These are phyloP conservation scores for Pangasius sanitwongsei DNA, from an alignment of 2,797 vertebrate genomes.

Conservation along the genomic window DNA sequence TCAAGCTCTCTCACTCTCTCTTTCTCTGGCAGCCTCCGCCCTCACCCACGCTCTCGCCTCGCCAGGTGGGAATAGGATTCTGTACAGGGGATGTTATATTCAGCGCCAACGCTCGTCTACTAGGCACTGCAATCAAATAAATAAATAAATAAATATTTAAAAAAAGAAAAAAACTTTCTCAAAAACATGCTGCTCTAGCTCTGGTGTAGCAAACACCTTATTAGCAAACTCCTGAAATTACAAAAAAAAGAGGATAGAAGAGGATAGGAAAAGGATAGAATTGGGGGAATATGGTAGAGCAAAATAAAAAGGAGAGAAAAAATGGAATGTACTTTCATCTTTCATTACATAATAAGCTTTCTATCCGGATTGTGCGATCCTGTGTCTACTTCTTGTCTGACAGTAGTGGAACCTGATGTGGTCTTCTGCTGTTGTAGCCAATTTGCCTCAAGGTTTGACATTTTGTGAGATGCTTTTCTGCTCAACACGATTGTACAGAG, in stretches of 20 bases:
- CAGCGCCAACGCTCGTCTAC: slow-evolving; percentile 73
- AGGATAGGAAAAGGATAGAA: background rate
- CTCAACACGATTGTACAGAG: too few relatives aligned
- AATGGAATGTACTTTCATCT: background rate
- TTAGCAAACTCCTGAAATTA: slow-evolving; percentile 71
- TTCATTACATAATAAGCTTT: background rate
- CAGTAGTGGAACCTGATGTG: background rate
- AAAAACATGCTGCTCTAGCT: slow-evolving; percentile 55
- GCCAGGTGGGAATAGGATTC: slow-evolving; percentile 83
- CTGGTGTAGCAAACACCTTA: slow-evolving; percentile 66
- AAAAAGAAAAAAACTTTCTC: background rate
- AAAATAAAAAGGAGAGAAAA: slow-evolving; percentile 50
- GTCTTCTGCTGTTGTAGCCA: background rate
- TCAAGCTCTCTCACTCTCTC: slow-evolving; percentile 52
- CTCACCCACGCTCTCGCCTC: slow-evolving; percentile 59
- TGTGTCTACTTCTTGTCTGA: background rate
- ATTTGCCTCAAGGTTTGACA: too few relatives aligned
- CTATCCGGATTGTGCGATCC: slow-evolving; percentile 24
- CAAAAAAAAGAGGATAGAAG: background rate
- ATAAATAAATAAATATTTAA: background rate
- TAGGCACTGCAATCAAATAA: slow-evolving; percentile 73
- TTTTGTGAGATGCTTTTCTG: background rate
- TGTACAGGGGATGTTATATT: slow-evolving; percentile 79
- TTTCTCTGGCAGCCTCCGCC: slow-evolving; percentile 34
- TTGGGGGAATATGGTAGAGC: slow-evolving; percentile 60